These are phyloP conservation scores for Holothuria glaberrima DNA, from an alignment of 35 echinoderm and acorn worm species.

Conservation along the genomic window DNA sequence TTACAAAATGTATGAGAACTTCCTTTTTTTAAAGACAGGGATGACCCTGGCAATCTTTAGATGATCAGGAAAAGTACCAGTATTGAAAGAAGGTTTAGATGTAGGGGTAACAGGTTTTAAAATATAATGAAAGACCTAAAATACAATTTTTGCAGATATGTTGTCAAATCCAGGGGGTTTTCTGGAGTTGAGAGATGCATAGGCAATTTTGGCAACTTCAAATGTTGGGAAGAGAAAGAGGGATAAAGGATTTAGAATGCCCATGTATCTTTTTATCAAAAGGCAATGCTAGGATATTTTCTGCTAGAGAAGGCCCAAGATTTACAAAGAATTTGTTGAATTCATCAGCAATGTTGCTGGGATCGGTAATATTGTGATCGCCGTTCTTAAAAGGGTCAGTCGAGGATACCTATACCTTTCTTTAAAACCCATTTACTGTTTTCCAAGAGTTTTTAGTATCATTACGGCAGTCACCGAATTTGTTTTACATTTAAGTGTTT, in stretches of 20 bases:
- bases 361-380: not conserved
- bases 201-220: constrained; percentile 2
- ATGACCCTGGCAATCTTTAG: not conserved
- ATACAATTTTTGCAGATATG: not conserved
- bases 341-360: not conserved
- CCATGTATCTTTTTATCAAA: not conserved
- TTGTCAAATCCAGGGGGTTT: not conserved
- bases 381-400: not conserved
- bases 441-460: not conserved
- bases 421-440: not conserved
- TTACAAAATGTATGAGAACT: not conserved
- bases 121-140: not conserved
- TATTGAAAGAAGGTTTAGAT: not conserved
- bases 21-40: not conserved
- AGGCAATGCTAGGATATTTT: not conserved
- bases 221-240: not conserved
- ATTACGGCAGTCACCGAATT: not conserved
- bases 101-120: not conserved
- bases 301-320: not conserved
- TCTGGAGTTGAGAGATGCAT: not conserved
- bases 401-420: not conserved
- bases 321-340: not conserved
- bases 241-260: not conserved
- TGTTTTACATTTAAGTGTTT: not conserved
- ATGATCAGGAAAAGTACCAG: not conserved